These are phyloP conservation scores for Premnoplex brunnescens DNA, from an alignment of 2,797 vertebrate genomes.

Conservation along the genomic window DNA sequence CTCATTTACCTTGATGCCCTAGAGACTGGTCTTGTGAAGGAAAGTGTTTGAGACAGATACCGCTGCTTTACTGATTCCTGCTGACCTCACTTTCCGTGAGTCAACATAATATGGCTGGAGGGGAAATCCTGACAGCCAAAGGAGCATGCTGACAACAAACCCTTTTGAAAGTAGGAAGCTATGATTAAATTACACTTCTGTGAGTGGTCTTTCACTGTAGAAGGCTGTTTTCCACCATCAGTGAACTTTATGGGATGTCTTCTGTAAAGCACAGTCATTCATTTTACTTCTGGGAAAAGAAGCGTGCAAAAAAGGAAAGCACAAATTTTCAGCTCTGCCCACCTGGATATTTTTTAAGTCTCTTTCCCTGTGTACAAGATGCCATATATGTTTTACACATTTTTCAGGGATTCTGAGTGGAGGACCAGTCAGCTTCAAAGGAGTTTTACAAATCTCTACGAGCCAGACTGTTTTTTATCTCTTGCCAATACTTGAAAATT, in stretches of 20 bases:
- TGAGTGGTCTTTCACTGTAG: not conserved
- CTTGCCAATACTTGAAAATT: not conserved
- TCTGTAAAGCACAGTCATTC: not conserved
- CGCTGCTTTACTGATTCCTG: not conserved
- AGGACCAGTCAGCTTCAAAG: not conserved
- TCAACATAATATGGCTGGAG: not conserved
- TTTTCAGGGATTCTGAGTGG: not conserved
- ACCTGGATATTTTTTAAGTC: not conserved
- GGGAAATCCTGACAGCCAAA: not conserved
- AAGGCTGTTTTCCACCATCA: not conserved
- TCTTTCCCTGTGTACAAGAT: rapidly evolving
- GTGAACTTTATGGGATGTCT: not conserved
- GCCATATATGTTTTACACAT: not conserved
- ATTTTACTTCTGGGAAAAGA: not conserved
- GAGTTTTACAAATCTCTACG: not conserved
- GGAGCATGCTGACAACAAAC: not conserved
- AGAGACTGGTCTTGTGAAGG: not conserved
- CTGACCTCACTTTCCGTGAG: not conserved
- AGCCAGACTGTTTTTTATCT: not conserved
- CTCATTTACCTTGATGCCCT: not conserved
- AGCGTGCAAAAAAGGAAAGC: not conserved
- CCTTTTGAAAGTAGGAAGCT: not conserved
- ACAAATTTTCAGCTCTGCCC: not conserved
- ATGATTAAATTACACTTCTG: not conserved
- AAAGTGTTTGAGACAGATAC: not conserved